These are phyloP conservation scores for Alaudala cheleensis DNA, from an alignment of 2,113 vertebrate genomes.

Conservation along the genomic window DNA sequence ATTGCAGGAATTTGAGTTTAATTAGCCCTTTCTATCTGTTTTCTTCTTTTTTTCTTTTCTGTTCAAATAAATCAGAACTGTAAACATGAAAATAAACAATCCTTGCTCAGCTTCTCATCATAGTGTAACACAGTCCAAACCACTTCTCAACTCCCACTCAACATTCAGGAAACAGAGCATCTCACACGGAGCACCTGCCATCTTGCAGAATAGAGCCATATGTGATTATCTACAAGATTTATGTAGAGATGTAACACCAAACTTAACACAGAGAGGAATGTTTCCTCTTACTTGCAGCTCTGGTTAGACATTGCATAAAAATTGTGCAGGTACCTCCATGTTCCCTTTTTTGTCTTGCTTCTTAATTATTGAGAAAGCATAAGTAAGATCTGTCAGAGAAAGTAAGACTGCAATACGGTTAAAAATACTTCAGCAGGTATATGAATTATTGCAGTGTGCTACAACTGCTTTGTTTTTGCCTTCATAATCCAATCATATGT, in stretches of 20 bases:
- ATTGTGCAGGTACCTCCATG: not conserved
- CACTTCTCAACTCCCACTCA: constrained; percentile 48
- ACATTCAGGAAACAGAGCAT: constrained; percentile 38
- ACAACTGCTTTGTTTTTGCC: not conserved
- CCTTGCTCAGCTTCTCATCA: constrained; percentile 25
- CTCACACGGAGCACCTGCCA: constrained; percentile 24
- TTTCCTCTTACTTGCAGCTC: not conserved
- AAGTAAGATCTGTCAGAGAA: not conserved
- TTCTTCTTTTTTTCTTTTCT: not conserved
- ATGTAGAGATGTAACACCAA: not conserved
- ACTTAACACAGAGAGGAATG: not conserved
- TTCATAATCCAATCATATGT: not conserved
- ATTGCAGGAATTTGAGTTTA: not conserved
- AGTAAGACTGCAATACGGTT: not conserved
- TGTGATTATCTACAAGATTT: not conserved
- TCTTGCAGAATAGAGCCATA: constrained; percentile 18
- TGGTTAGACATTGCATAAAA: not conserved
- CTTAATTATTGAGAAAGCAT: not conserved
- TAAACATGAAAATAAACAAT: constrained; percentile 49
- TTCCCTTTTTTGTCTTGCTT: not conserved
- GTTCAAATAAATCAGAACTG: not conserved
- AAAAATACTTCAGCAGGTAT: not conserved
- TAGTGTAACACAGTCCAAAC: not conserved
- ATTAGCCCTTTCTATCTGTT: not conserved
- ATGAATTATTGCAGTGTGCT: not conserved